A percentile compares a stretch with the other conserved stretches of the same genome.
Conservation (phyloP, 2,113 vertebrate genomes). For the Okapia johnstoni region DNA sequence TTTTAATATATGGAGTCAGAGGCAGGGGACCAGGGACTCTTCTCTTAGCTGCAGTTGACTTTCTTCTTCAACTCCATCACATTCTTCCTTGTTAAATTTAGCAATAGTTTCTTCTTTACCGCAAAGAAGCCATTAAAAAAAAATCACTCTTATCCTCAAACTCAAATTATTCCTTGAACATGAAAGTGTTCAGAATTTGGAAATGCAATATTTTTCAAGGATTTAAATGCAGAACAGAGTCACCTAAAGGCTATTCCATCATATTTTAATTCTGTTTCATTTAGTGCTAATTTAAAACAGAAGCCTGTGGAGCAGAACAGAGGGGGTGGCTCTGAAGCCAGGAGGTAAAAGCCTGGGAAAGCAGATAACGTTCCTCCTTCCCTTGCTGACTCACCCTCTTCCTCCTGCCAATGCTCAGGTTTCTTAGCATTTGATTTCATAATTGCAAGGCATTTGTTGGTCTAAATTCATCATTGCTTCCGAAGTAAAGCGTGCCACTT, state of each 20-base stretch:
- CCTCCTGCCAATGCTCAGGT: not conserved
- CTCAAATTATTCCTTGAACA: slow-evolving; percentile 2
- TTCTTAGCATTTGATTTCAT: not conserved
- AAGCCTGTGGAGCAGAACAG: not conserved
- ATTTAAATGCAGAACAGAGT: slow-evolving; percentile 50
- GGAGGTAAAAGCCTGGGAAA: not conserved
- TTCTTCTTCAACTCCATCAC: not conserved
- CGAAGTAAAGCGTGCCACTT: not conserved
- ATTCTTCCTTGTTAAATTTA: slow-evolving; percentile 39
- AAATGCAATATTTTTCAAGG: slow-evolving; percentile 15
- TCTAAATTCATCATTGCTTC: not conserved
- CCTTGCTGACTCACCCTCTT: fast-evolving
- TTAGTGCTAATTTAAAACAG: slow-evolving; percentile 59
- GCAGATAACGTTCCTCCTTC: not conserved
- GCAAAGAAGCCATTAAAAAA: slow-evolving; percentile 33
- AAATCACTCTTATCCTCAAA: slow-evolving; percentile 45
- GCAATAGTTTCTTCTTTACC: slow-evolving; percentile 17
- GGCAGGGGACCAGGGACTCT: not conserved
- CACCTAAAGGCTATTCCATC: slow-evolving; percentile 13
- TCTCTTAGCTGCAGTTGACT: not conserved
- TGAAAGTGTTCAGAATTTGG: slow-evolving; percentile 14
- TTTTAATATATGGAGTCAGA: not conserved
- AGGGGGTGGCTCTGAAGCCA: not conserved
- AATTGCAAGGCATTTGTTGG: not conserved
- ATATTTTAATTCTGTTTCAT: slow-evolving; percentile 56